Evolutionary conservation across 2,113 vertebrate genomes (phyloP), one percentile per base, ranked within the genome.

Genomic region (Labeo rohita): DNA sequence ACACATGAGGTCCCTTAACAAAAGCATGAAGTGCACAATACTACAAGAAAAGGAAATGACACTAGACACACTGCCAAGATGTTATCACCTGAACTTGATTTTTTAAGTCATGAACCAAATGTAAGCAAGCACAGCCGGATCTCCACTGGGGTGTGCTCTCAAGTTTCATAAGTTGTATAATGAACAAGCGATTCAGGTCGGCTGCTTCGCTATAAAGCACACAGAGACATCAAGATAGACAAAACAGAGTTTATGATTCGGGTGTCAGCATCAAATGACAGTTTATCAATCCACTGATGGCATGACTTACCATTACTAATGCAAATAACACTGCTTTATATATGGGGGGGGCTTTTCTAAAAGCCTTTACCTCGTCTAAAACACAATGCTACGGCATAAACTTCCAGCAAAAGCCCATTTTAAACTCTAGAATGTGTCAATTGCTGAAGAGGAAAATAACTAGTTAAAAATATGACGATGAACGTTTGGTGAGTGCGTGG

Each of bases 71-170:
- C 98, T 99, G 97, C 98, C 97, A 98, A 99, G 98, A 97, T 99
- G 96, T 98, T 96, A 98, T 99, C 98, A 99, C 98, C 98, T 99
- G 98, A 97, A 98, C 98, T 99, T 96, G 98, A 96, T 98, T 89
- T 99, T 99, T 97, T 99, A 99, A 99, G 98, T 99, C 98, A 99
- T 99, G 98, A 99, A 99, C 97, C 98, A 99, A 99, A 99, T 97
- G 98, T 99, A 98, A 99, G 98, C 98, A 98, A 99, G 97, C 98
- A 99, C 97, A 99, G 98, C 97, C 97, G 95, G 97, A 95, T 97
- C 97, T 99, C 98, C 98, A 96, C 91, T 93, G 97, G 97, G 98
- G 95, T 98, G 98, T 99, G 98, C 98, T 98, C 97, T 99, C 98
- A 99, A 98, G 96, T 98, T 98, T 99, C 98, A 98, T 97, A 97